Base-by-base conservation (phyloP, 2,888 invertebrate genomes). In the Drosophila conformis region DNA sequence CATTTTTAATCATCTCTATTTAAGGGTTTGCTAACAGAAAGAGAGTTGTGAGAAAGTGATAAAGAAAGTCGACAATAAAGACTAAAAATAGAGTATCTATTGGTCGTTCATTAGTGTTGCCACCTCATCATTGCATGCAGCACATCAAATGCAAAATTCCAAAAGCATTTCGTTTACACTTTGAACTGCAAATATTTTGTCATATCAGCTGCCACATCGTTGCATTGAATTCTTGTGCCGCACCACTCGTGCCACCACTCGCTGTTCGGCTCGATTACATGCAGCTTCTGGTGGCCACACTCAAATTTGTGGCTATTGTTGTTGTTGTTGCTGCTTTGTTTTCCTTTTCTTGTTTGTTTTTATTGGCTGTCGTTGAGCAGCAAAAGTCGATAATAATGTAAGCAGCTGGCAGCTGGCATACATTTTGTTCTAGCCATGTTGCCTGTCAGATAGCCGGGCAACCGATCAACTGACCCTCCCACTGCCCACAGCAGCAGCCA, bases 361-460 rank as follows among this genome's bases (percentile, higher is more conserved):
- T 58, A 51, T 48, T 60, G 35, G 65, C 74, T 78, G 75, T 62
- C 57, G 71, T 51, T 69, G 78, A 66, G 65, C 88, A 85, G 83
- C 88, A 80, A 79, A 82, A 88, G 76, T 83, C 83, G 83, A 86
- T 82, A 82, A 82, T 79, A 85, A 88, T 74, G 79, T 84, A 59
- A 60, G 54, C 79, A 78, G 76, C 79, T 80, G 80, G 83, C 79
- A 83, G 87, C 83, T 89, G 87, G 89, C 89, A 74, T 73, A 87
- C 77, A 83, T 83, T 77, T 69, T 76, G 83, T 85, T 80, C 79
- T 80, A 79, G 71, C 59, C 80, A 82, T 83, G 79, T 80, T 79
- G 80, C 60, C 80, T 75, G 79, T 80, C 83, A 79, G 80, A n/a
- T 31, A 38, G 25, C 29, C 51, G 54, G 54, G 58, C 71, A 59